phyloP scores from a whole-genome alignment of 1,140 invertebrate genomes.

The Argopecten irradians region DNA sequence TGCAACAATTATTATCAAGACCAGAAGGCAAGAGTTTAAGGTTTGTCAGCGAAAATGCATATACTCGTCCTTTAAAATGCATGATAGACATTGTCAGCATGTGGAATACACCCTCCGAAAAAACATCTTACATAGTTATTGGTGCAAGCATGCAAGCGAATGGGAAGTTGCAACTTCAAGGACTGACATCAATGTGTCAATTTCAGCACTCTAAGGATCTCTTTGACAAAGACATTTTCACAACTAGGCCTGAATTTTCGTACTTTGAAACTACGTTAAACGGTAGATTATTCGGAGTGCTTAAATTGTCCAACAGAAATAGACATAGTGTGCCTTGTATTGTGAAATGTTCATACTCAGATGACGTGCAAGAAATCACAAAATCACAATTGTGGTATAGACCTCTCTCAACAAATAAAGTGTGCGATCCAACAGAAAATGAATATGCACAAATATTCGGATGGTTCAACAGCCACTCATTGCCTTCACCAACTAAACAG shows the following conservation, averaged over 20 bases:
- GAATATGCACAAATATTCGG: neutral
- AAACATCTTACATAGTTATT: slow-evolving; percentile 28
- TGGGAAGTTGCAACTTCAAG: neutral
- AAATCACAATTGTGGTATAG: slow-evolving; percentile 1
- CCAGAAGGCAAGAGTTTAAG: slow-evolving; percentile 3
- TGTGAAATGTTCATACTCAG: neutral
- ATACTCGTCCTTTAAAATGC: neutral
- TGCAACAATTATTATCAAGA: neutral
- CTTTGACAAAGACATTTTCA: neutral
- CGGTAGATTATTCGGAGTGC: slow-evolving; percentile 23
- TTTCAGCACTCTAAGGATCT: neutral
- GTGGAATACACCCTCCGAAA: slow-evolving; percentile 28
- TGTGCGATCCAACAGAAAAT: neutral
- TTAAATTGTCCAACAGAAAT: slow-evolving; percentile 21
- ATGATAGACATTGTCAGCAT: slow-evolving; percentile 31
- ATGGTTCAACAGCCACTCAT: neutral
- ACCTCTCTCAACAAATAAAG: neutral
- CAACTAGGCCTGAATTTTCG: slow-evolving; percentile 23
- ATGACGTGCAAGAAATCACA: neutral
- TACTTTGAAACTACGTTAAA: slow-evolving; percentile 21
- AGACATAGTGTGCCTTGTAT: neutral
- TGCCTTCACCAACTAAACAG: neutral
- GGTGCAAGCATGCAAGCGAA: neutral
- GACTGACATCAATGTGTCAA: neutral
- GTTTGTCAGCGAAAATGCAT: neutral